Evolutionary conservation across 2,888 invertebrate genomes (phyloP), one percentile per base, ranked within the genome.

Genomic region (Brachypalpus laphriformis): DNA sequence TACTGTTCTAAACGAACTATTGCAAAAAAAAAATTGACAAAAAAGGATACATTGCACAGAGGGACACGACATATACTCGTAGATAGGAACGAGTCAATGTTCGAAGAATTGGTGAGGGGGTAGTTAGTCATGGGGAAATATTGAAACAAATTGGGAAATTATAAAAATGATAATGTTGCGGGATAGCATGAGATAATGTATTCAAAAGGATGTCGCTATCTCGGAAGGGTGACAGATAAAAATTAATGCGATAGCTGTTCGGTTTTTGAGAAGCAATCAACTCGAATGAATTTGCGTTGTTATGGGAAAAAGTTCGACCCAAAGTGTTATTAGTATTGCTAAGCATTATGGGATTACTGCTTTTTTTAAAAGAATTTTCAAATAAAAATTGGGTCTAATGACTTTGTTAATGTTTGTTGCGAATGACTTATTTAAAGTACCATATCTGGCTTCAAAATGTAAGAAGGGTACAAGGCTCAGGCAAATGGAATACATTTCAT

Each of bases 1-100:
- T 51, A 83, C 78, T 85, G 75, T 80, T 85, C 70, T 70, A 74
- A 74, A 66, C 59, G 74, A 83, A 63, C 66, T 83, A 56, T 42
- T 18, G 14, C 14, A 25, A 11, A 16, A 37, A 37, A 14, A 18
- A 16, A 47, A 45, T 31, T 31, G 45, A 45, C 56, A 63, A 54
- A 75, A 65, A 34, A 37, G 66, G 66, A 57, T 66, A 57, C 65
- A 75, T 56, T 66, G 28, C 11, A 9, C n/a, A 16, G 34, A 18
- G 37, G 11, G 6, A 4, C 5, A 28, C 14, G 9, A 28, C 47
- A 34, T 42, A 42, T 25, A 5, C 8, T n/a, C n/a, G n/a, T 25
- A 51, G 14, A 47, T 61, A 54, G 82, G 66, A 68, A 56, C 63
- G 63, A 74, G 63, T 83, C 80, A 83, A 78, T 75, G 80, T 68